A percentile compares a stretch with the other conserved stretches of the same genome.
phyloP scores from a whole-genome alignment of 1,140 invertebrate genomes.

The Triops longicaudatus region DNA sequence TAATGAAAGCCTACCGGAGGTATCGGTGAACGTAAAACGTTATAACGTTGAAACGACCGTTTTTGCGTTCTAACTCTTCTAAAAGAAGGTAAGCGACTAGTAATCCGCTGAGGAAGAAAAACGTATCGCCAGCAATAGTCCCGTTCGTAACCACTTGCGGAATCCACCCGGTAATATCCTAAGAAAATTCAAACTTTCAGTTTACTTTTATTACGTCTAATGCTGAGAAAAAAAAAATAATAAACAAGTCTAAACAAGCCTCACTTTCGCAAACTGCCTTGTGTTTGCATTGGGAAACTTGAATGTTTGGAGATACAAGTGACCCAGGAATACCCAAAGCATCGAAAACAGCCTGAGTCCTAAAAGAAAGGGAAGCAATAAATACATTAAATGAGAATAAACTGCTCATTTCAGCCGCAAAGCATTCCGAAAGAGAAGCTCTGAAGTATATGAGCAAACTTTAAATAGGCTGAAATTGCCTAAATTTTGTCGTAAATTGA shows the following conservation, averaged over 20 bases:
- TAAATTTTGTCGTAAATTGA: no score
- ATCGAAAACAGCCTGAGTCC: conserved; percentile 25
- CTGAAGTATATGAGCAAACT: conserved; percentile 34
- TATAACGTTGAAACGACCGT: conserved; percentile 28
- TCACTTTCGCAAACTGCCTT: neutral
- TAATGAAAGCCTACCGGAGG: conserved; percentile 23
- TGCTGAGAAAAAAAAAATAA: neutral
- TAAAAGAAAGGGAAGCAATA: neutral
- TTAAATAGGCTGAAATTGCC: neutral
- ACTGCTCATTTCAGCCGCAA: no score
- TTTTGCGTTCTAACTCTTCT: conserved; percentile 24
- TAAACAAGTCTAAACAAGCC: conserved; percentile 46
- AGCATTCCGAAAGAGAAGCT: no score
- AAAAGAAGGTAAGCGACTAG: conserved; percentile 28
- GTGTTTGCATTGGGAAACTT: neutral
- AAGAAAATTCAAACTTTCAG: neutral
- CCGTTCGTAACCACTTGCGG: conserved; percentile 23
- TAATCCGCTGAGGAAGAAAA: conserved; percentile 25
- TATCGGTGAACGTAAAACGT: conserved; percentile 29
- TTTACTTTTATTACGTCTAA: neutral
- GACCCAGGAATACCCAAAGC: conserved; percentile 23
- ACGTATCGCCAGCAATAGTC: conserved; percentile 23
- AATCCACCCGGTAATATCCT: conserved; percentile 2
- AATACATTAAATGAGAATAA: no score
- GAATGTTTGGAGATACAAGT: neutral